Evolutionary conservation across 2,797 vertebrate species (phyloP), one percentile per base, ranked within the genome.

Genomic region (Garrulus glandarius): DNA sequence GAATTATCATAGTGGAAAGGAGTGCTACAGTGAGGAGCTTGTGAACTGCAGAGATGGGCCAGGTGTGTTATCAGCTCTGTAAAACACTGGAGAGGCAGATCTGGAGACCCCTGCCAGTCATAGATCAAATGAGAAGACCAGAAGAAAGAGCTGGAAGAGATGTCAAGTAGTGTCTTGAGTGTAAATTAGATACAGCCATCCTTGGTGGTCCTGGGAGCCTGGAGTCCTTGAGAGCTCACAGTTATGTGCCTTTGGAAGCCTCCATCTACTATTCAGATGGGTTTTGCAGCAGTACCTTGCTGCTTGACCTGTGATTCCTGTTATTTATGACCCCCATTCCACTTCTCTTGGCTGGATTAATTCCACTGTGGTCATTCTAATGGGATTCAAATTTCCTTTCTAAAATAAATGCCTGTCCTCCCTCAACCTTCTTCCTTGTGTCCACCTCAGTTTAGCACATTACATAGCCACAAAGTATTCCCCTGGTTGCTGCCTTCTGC

Each of bases 351-450:
- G 63, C 34, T 85, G 64, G 75, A 69, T 90, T 72, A 29, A 44
- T 85, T 92, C 67, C 69, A 79, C 72, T 93, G 72, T 84, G 67
- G 77, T 69, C 75, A 90, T 91, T 94, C 81, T 72, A 79, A 91
- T 37, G 29, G 71, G 71, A 90, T 85, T 92, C 63, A 93, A 43
- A 85, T 79, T 96, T 92, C 87, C 55, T 91, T 90, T 85, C 75
- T 72, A 68, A 96, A 94, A 93, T 86, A 94, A 89, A 95, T 79
- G 26, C 17, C 59, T 84, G 63, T 68, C 59, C 74, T 92, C 36
- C 74, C 72, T 79, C 88, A 93, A 21, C 74, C 52, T 82, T 57
- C 57, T 80, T 94, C 29, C 47, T 74, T 78, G 36, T 59, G 68
- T 87, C 55, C 7, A 8, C 52, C 71, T 95, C 69, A 69, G 47